Percentiles rank a stretch among this genome's conserved stretches.
phyloP scores from a whole-genome alignment of 2,113 vertebrate species.

The Trinectes maculatus region DNA sequence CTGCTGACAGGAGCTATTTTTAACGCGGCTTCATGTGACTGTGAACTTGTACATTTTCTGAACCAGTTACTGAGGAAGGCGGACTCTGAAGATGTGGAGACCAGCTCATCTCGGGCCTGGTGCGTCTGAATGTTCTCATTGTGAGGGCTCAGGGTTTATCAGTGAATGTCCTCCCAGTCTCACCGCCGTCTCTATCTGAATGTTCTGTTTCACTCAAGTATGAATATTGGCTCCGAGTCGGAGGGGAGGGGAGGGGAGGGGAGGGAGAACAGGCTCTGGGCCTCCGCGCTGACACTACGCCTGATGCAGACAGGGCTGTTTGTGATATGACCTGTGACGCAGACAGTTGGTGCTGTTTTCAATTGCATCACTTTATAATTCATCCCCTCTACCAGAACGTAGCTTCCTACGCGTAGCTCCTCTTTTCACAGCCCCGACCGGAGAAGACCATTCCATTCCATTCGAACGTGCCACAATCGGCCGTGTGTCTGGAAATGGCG shows the following conservation, averaged over 20 bases:
- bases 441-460: constrained; percentile 8
- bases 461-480: constrained; percentile 33
- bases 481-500: constrained; percentile 52
- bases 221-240: constrained; percentile 67
- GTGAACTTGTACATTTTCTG: constrained; percentile 4
- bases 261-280: constrained; percentile 44
- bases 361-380: constrained; percentile 44
- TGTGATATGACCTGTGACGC: constrained; percentile 57
- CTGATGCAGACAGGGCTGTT: constrained; percentile 47
- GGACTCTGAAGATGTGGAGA: too few species aligned
- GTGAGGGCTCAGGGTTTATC: constrained; percentile 79
- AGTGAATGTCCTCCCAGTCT: constrained; percentile 75
- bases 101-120: constrained; percentile 47
- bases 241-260: background rate
- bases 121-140: constrained; percentile 78
- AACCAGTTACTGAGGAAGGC: constrained; percentile 2
- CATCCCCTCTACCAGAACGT: constrained; percentile 31
- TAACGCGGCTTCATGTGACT: background rate
- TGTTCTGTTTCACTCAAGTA: constrained; percentile 70
- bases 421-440: background rate
- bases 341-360: constrained; percentile 55
- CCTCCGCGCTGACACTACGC: constrained; percentile 51
- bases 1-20: background rate
- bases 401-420: constrained; percentile 26
- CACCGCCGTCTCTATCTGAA: constrained; percentile 70